These are phyloP conservation scores for Cervus canadensis DNA, from an alignment of 2,113 vertebrate species.

Conservation along the genomic window DNA sequence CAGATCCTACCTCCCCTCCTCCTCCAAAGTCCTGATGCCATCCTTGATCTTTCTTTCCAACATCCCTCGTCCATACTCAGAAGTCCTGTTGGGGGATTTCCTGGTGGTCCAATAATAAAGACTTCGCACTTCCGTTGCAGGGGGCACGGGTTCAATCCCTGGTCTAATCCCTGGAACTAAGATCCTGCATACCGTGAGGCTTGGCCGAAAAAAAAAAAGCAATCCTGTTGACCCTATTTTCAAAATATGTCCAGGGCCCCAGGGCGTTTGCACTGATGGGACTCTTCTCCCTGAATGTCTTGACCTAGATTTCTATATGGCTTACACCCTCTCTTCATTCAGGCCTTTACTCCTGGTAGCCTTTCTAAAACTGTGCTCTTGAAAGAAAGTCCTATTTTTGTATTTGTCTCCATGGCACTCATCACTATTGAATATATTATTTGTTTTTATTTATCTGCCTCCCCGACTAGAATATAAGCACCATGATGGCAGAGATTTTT, in stretches of 20 bases:
- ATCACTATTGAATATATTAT: not conserved
- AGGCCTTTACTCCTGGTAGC: not conserved
- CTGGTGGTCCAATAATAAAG: not conserved
- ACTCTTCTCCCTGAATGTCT: not conserved
- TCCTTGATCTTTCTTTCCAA: not conserved
- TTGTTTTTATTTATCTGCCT: not conserved
- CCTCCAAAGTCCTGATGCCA: not conserved
- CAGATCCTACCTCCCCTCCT: not conserved
- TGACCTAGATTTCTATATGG: not conserved
- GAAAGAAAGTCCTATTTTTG: not conserved
- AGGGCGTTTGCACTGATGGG: not conserved
- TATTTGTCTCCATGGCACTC: not conserved
- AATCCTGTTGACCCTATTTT: not conserved
- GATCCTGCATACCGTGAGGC: accelerated
- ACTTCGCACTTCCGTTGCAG: not conserved
- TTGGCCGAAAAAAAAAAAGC: not conserved
- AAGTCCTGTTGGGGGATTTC: not conserved
- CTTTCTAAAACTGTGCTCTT: not conserved
- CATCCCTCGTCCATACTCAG: not conserved
- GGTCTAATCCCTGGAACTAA: not conserved
- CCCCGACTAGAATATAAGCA: not conserved
- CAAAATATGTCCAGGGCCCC: not conserved
- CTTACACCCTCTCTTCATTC: not conserved
- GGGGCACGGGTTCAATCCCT: not conserved
- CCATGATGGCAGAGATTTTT: not conserved